These are phyloP conservation scores for Drosophila repletoides DNA, from an alignment of 1,140 invertebrate species.

Conservation along the genomic window DNA sequence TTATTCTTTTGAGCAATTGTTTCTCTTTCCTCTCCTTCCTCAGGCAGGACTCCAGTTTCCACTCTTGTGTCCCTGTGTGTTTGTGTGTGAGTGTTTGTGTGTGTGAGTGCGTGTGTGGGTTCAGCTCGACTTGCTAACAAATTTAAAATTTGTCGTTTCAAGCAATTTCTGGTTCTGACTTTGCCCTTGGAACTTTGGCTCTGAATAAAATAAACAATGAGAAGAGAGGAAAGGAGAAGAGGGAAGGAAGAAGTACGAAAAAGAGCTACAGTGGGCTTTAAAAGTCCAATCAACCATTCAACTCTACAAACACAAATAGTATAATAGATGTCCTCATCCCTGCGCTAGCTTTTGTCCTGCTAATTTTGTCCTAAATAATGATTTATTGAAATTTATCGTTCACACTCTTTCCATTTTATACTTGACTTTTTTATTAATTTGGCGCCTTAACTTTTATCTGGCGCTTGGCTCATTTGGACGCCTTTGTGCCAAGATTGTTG, in stretches of 20 bases:
- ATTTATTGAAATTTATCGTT: too few relatives aligned
- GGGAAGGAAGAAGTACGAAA: too few relatives aligned
- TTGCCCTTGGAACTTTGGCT: slow-evolving; percentile 22
- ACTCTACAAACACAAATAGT: slow-evolving; percentile 1
- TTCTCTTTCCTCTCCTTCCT: neutral
- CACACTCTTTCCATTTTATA: neutral
- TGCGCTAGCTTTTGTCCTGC: too few relatives aligned
- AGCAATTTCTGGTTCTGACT: slow-evolving; percentile 51
- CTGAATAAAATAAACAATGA: slow-evolving; percentile 24
- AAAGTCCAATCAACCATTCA: slow-evolving; percentile 5
- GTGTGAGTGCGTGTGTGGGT: slow-evolving; percentile 26
- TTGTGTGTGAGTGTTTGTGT: neutral
- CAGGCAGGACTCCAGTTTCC: neutral
- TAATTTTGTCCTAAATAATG: too few relatives aligned
- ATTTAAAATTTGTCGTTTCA: slow-evolving; percentile 76
- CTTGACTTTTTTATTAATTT: slow-evolving; percentile 22
- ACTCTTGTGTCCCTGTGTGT: neutral
- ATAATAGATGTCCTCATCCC: neutral
- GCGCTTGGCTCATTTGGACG: slow-evolving; percentile 47
- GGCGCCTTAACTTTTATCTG: neutral
- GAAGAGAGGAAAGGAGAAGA: neutral
- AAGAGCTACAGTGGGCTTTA: too few relatives aligned
- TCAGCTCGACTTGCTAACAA: slow-evolving; percentile 57
- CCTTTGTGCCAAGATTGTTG: slow-evolving; percentile 31
- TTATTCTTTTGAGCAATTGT: slow-evolving; percentile 61